Conservation (phyloP, 2,797 vertebrate species). For the Megaceryle alcyon region DNA sequence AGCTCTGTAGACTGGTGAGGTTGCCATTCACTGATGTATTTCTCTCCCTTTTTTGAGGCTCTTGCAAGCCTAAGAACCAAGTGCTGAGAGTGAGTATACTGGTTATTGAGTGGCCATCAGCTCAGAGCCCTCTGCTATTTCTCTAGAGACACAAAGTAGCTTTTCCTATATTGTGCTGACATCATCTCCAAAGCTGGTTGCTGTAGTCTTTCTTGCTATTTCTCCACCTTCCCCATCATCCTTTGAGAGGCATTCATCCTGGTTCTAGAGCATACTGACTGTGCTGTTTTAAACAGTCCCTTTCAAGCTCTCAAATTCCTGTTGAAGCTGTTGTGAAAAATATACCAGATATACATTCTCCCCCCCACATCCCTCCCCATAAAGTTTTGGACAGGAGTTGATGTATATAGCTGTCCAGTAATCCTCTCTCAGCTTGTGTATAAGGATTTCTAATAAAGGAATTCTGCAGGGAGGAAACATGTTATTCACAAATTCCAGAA, state of each 20-base stretch:
- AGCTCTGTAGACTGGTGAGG: not conserved
- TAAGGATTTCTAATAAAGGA: not conserved
- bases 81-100: not conserved
- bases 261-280: not conserved
- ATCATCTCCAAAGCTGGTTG: not conserved
- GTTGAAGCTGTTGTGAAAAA: not conserved
- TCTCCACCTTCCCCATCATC: not conserved
- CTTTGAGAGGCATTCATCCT: not conserved
- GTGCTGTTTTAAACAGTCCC: not conserved
- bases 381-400: conserved; percentile 7
- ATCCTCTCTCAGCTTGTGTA: not conserved
- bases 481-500: not conserved
- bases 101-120: not conserved
- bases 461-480: not conserved
- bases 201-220: not conserved
- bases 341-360: not conserved
- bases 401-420: not conserved
- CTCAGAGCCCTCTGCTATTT: not conserved
- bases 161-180: not conserved
- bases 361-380: not conserved
- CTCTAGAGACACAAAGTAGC: not conserved
- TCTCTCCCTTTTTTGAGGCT: not conserved
- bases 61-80: not conserved
- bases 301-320: not conserved
- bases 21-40: not conserved